Conservation (phyloP, 64 coral and sea anemone genomes). For the Exaiptasia diaphana region DNA sequence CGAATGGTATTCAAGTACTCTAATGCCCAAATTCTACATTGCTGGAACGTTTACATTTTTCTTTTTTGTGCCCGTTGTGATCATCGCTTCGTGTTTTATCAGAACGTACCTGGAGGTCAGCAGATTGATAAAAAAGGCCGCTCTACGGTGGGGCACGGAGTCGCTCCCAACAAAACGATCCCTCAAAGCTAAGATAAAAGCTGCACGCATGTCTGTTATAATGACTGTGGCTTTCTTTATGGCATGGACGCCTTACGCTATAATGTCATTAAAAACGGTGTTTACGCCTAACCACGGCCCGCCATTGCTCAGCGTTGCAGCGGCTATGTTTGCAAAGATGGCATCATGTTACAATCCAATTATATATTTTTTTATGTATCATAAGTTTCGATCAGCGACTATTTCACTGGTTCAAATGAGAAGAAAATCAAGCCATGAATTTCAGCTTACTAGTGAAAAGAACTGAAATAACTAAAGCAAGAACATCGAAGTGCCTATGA, state of each 20-base stretch:
- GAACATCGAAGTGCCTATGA: too few species aligned
- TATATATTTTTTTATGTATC: slow-evolving; percentile 46
- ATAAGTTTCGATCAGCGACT: background rate
- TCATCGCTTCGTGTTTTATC: background rate
- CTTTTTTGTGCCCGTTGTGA: slow-evolving; percentile 4
- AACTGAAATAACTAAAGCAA: too few species aligned
- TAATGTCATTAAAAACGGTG: background rate
- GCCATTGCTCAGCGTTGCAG: background rate
- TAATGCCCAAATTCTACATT: background rate
- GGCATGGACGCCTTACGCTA: slow-evolving; percentile 9
- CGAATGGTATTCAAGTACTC: background rate
- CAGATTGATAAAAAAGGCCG: background rate
- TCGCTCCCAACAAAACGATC: background rate
- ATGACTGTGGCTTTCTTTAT: background rate
- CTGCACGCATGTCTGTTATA: background rate
- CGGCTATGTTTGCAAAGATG: slow-evolving; percentile 46
- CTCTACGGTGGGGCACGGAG: background rate
- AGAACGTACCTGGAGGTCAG: background rate
- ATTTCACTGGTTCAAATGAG: too few species aligned
- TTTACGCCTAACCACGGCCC: background rate
- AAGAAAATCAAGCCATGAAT: too few species aligned
- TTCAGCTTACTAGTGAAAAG: too few species aligned
- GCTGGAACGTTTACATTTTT: background rate
- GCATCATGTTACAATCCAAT: slow-evolving; percentile 15
- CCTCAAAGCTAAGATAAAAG: background rate